Evolutionary conservation across 2,797 vertebrate genomes (phyloP).

Genomic region (Echeneis naucrates): DNA sequence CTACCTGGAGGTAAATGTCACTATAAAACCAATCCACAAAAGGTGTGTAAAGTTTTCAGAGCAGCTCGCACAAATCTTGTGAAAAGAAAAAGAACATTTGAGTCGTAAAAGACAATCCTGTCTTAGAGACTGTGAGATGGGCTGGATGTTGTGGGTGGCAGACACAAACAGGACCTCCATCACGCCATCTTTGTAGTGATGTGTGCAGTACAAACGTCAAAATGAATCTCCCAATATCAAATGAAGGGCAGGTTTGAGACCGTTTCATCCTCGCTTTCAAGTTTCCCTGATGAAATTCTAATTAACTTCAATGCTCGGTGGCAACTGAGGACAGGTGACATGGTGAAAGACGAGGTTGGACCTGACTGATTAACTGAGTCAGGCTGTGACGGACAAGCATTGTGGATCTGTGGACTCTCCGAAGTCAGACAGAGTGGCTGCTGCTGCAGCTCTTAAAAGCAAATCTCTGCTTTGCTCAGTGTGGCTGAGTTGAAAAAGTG

Average conservation of each 20-base stretch:
- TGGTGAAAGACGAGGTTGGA: slow-evolving; percentile 11
- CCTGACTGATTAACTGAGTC: slow-evolving; percentile 17
- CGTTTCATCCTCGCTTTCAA: slow-evolving; percentile 69
- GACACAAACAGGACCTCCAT: slow-evolving; percentile 41
- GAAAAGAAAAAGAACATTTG: slow-evolving; percentile 18
- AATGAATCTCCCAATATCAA: slow-evolving; percentile 62
- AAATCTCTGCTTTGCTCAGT: neutral
- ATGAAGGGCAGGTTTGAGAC: slow-evolving; percentile 62
- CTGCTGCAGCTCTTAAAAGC: slow-evolving; percentile 5
- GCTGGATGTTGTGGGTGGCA: slow-evolving; percentile 24
- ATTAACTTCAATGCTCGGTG: slow-evolving; percentile 69
- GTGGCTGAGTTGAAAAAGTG: slow-evolving; percentile 26
- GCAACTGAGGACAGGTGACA: slow-evolving; percentile 34
- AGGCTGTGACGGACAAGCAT: slow-evolving; percentile 14
- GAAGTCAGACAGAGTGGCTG: neutral
- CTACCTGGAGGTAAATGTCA: neutral
- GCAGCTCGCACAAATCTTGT: neutral
- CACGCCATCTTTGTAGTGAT: slow-evolving; percentile 29
- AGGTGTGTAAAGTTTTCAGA: neutral
- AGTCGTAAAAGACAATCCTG: slow-evolving; percentile 28
- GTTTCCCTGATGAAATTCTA: slow-evolving; percentile 72
- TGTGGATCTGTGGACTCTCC: slow-evolving; percentile 19
- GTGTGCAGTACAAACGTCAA: slow-evolving; percentile 43
- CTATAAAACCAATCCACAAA: no score
- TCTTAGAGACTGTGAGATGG: slow-evolving; percentile 24